A percentile compares a stretch with the other conserved stretches of the same genome.
Evolutionary conservation across 2,113 vertebrate species (phyloP).

Genomic region (Mus spicilegus): DNA sequence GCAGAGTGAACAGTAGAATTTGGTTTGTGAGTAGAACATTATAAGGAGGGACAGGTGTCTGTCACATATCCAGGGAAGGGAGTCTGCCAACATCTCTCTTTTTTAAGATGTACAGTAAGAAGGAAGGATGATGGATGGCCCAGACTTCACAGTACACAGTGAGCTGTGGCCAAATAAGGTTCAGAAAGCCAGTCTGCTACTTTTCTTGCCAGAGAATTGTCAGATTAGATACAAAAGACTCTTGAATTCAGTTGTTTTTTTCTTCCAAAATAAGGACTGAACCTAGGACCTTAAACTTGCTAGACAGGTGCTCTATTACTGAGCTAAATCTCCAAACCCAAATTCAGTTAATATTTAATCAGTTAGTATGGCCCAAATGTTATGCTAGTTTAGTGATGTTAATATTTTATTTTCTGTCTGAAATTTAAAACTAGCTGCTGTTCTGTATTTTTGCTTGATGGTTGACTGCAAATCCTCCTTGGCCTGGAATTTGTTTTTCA

Average conservation of each 20-base stretch:
- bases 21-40: neutral
- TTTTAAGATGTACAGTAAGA: neutral
- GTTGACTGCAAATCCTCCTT: neutral
- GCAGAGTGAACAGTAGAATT: neutral
- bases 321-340: neutral
- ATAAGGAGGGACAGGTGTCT: neutral
- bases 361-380: neutral
- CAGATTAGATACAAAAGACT: neutral
- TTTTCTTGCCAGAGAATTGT: neutral
- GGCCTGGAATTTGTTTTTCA: neutral
- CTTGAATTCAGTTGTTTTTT: neutral
- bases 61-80: neutral
- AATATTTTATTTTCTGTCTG: slow-evolving; percentile 21
- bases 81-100: neutral
- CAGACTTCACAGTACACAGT: neutral
- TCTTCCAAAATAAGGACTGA: neutral
- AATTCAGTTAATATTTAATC: neutral
- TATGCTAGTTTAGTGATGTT: neutral
- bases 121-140: no score
- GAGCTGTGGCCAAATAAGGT: neutral
- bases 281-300: neutral
- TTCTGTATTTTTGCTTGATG: neutral
- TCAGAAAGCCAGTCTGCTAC: neutral
- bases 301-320: neutral
- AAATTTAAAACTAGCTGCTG: neutral